These are phyloP conservation scores for Loxodonta africana DNA, from an alignment of 2,113 vertebrate species.

Conservation along the genomic window DNA sequence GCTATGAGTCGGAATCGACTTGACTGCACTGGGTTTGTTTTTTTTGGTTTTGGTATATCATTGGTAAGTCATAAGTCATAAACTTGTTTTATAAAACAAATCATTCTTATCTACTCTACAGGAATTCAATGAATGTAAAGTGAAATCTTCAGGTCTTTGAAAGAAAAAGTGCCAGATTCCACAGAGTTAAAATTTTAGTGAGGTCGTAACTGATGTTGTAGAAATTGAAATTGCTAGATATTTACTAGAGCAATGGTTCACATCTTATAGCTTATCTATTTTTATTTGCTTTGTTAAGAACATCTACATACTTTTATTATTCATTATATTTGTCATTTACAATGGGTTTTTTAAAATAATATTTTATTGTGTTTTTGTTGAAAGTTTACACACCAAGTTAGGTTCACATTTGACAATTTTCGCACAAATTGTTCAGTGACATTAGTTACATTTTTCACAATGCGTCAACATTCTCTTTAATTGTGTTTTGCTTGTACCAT, in stretches of 20 bases:
- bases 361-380: no score
- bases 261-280: neutral
- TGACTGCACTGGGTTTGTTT: no score
- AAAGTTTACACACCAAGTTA: no score
- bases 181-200: neutral
- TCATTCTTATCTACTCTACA: neutral
- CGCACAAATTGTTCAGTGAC: no score
- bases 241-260: neutral
- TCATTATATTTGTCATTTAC: constrained; percentile 7
- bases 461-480: no score
- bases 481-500: no score
- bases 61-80: neutral
- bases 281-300: neutral
- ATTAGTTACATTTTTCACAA: no score
- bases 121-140: neutral
- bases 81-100: constrained; percentile 3
- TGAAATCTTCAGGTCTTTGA: neutral
- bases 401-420: no score
- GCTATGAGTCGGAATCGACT: no score
- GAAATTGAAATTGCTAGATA: neutral
- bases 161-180: neutral
- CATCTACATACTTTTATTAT: neutral
- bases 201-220: neutral
- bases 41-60: neutral
- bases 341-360: neutral